Conservation (phyloP, 2,888 invertebrate species). For the Dolomedes plantarius region DNA sequence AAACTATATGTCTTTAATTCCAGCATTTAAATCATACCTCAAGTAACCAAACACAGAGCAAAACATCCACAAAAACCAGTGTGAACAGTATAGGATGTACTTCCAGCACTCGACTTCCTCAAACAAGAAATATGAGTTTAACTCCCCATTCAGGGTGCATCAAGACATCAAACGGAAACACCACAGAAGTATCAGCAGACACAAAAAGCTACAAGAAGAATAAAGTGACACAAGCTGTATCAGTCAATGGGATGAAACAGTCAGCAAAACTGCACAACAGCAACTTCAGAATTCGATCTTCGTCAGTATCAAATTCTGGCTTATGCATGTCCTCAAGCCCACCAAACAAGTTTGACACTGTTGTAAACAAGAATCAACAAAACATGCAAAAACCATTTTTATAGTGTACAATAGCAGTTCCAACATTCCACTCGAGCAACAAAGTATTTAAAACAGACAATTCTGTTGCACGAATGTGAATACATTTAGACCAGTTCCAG, state of each 20-base stretch:
- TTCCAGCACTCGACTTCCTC: not conserved
- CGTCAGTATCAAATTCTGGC: too few species aligned
- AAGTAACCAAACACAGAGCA: slow-evolving; percentile 45
- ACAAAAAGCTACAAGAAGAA: not conserved
- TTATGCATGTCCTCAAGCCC: too few species aligned
- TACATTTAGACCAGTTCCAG: too few species aligned
- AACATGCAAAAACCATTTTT: not conserved
- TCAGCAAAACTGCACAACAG: not conserved
- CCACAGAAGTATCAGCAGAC: not conserved
- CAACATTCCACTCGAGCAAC: too few species aligned
- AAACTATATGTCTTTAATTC: too few species aligned
- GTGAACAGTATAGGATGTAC: slow-evolving; percentile 31
- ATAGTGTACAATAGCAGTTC: too few species aligned
- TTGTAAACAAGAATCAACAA: not conserved
- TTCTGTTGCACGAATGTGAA: too few species aligned
- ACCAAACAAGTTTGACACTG: too few species aligned
- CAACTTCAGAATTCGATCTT: not conserved
- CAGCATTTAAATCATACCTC: slow-evolving; percentile 41
- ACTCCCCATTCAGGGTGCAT: too few species aligned
- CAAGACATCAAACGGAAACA: not conserved
- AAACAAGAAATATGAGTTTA: not conserved
- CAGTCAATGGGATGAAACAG: not conserved
- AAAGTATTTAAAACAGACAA: too few species aligned
- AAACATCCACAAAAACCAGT: slow-evolving; percentile 48
- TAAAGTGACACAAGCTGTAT: not conserved